Evolutionary conservation across 2,888 invertebrate species (phyloP).

Genomic region (Frankliniella intonsa): DNA sequence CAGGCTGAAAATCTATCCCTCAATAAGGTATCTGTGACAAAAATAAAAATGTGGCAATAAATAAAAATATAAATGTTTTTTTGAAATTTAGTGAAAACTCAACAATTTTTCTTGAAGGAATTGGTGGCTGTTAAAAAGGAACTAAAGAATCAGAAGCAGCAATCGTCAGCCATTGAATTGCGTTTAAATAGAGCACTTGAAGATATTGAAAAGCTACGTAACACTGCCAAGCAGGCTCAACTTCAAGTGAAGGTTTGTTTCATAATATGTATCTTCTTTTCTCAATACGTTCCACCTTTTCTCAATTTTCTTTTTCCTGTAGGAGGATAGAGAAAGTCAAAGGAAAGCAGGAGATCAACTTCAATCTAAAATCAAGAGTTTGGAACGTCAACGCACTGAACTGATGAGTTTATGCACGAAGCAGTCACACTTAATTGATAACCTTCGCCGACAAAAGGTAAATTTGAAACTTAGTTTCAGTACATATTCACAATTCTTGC

Average conservation of each 20-base stretch:
- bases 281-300: not conserved
- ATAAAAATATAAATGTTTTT: not conserved
- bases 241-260: not conserved
- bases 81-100: not conserved
- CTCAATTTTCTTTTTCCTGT: not conserved
- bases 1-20: not conserved
- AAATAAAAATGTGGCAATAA: not conserved
- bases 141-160: not conserved
- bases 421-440: not conserved
- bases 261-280: not conserved
- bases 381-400: not conserved
- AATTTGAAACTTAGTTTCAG: not conserved
- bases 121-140: not conserved
- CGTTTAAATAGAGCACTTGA: slow-evolving; percentile 1
- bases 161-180: not conserved
- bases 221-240: not conserved
- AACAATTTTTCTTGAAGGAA: not conserved
- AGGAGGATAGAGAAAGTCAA: slow-evolving; percentile 6
- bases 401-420: not conserved
- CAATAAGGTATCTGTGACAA: not conserved
- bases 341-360: not conserved
- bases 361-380: not conserved
- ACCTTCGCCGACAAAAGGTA: not conserved
- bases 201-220: not conserved
- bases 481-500: not conserved